Base-by-base conservation (phyloP, 2,113 vertebrate genomes). In the Tapirus terrestris region DNA sequence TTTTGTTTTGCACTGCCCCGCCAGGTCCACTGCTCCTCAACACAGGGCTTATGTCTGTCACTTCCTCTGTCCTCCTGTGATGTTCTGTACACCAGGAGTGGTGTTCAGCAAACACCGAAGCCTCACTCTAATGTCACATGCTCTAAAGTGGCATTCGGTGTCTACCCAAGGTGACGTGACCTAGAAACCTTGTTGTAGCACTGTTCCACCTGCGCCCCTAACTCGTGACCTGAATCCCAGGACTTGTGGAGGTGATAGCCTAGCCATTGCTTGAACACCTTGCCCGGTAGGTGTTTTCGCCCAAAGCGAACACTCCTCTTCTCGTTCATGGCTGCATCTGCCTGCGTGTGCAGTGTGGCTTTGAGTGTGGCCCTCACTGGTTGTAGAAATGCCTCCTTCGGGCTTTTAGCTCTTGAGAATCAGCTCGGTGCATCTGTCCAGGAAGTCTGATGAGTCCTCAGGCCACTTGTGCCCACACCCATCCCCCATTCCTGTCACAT, bases 11-110 rank as follows among this genome's bases (percentile, higher is more conserved):
- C 7, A 0, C 10, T 8, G 4, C 23, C 48, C 60, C 18, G 0
- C 7, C 14, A 23, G 11, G 3, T 29, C 56, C 39, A 39, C 75
- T 43, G 6, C 33, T 72, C 33, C 36, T 58, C 6, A 3, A 29
- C 13, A 2, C 45, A 12, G 11, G 27, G 16, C 20, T 9, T n/a
- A 0, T 5, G 4, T 31, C 72, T 17, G 8, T 72, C 80, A 0
- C 36, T 45, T 48, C 29, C 33, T 31, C 51, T 8, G 36, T 51
- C 67, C 72, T 89, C 80, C n/a, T 2, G 20, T 0, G 0, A 58
- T 5, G 33, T 33, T 61, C 82, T n/a, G 33, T 43, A 58, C 7
- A 21, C 48, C 4, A 3, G 33, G 43, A 53, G 18, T 17, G 8
- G 14, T 5, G 23, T 2, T 33, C 33, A 27, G 39, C 60, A 45